A percentile compares a stretch with the other conserved stretches of the same genome.
Conservation (phyloP, 2,888 invertebrate species). For the Pterobdella sp. region DNA sequence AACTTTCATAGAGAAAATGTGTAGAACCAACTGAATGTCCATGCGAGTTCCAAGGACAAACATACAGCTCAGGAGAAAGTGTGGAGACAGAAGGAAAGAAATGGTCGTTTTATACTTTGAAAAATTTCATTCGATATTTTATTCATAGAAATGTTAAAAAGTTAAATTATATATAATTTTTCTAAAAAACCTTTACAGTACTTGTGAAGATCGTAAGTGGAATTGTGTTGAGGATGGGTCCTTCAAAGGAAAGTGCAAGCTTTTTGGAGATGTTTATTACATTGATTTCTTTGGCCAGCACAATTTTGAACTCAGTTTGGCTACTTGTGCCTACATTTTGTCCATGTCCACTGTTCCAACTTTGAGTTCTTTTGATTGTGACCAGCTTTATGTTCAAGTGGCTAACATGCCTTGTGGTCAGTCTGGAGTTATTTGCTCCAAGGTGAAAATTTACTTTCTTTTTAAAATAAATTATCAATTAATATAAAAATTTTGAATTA, state of each 20-base stretch:
- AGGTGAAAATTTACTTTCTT: neutral
- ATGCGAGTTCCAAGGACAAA: conserved; percentile 37
- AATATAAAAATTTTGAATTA: neutral
- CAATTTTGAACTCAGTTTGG: conserved; percentile 9
- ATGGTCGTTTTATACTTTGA: no score
- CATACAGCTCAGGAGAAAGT: conserved; percentile 37
- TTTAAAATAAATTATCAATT: neutral
- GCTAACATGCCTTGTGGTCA: conserved; percentile 26
- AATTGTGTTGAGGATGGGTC: conserved; percentile 13
- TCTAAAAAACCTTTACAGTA: neutral
- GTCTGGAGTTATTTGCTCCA: conserved; percentile 28
- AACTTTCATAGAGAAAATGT: conserved; percentile 15
- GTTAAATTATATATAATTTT: neutral
- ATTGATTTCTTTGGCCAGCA: conserved; percentile 18
- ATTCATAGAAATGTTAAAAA: neutral
- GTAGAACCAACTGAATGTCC: conserved; percentile 31
- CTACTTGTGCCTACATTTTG: conserved; percentile 24
- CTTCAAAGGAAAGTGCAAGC: conserved; percentile 24
- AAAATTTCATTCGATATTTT: neutral
- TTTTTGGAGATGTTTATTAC: conserved; percentile 28
- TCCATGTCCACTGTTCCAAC: neutral
- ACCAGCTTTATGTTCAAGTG: conserved; percentile 2
- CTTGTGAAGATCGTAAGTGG: conserved; percentile 25
- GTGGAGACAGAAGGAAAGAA: conserved; percentile 41
- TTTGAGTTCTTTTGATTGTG: conserved; percentile 8